Conservation (phyloP, 1,140 invertebrate species). For the Orchesella cincta region DNA sequence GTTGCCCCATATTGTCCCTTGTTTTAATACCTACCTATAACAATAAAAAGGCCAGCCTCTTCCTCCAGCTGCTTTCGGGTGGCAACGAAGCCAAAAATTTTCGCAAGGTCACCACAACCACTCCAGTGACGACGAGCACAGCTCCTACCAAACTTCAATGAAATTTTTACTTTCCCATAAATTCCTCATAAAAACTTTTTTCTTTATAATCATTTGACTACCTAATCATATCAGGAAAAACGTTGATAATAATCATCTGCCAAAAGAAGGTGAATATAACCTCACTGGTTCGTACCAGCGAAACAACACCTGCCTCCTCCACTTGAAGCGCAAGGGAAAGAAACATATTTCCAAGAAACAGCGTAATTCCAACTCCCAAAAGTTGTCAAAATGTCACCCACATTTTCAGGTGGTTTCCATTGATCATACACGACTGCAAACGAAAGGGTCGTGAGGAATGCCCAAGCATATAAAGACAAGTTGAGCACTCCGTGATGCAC, state of each 20-base stretch:
- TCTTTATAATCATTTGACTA: too few relatives aligned
- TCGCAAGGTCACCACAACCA: slow-evolving; percentile 20
- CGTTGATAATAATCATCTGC: slow-evolving; percentile 32
- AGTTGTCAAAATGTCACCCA: not conserved
- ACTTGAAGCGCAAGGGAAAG: slow-evolving; percentile 32
- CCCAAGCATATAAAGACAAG: not conserved
- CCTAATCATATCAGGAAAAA: slow-evolving; percentile 35
- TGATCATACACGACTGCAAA: not conserved
- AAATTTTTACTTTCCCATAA: not conserved
- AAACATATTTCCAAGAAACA: slow-evolving; percentile 1
- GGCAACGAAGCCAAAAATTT: not conserved
- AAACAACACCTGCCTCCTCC: slow-evolving; percentile 40
- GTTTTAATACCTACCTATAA: too few relatives aligned
- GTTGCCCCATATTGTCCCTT: too few relatives aligned
- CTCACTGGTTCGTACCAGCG: slow-evolving; percentile 32
- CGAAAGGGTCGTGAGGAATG: not conserved
- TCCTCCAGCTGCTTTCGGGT: not conserved
- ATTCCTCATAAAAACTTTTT: not conserved
- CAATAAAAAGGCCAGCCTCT: slow-evolving; percentile 11
- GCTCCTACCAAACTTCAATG: not conserved
- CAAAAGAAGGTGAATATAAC: slow-evolving; percentile 43
- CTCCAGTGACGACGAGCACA: not conserved
- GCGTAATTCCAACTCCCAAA: not conserved
- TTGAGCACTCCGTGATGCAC: slow-evolving; percentile 20
- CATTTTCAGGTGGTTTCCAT: not conserved